A percentile compares a stretch with the other conserved stretches of the same genome.
Conservation (phyloP, 2,797 vertebrate species). For the Ammospiza maritima region DNA sequence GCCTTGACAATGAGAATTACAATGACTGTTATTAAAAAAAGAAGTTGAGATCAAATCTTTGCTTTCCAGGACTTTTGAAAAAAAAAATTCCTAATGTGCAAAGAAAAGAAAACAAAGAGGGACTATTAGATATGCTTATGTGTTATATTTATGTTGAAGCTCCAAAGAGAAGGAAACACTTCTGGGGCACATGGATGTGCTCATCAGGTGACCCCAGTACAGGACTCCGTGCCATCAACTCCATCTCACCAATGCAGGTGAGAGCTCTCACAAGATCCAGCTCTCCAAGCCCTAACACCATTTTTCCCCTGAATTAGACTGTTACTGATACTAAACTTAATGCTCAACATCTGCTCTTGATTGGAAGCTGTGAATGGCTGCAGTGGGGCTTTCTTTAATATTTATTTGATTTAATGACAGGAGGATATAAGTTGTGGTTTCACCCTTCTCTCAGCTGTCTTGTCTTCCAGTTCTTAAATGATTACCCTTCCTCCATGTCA, state of each 20-base stretch:
- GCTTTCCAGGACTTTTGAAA: background rate
- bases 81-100: background rate
- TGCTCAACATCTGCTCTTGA: background rate
- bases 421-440: background rate
- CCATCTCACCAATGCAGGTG: fast-evolving
- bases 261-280: background rate
- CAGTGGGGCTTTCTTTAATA: background rate
- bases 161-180: background rate
- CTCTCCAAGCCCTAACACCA: background rate
- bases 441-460: background rate
- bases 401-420: background rate
- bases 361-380: background rate
- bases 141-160: background rate
- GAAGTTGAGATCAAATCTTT: background rate
- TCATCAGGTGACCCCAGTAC: background rate
- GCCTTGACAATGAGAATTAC: background rate
- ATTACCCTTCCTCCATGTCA: background rate
- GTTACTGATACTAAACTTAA: background rate
- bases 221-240: background rate
- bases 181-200: background rate
- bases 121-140: fast-evolving
- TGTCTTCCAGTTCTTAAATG: background rate
- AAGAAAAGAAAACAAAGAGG: background rate
- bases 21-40: background rate
- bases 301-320: background rate